Evolutionary conservation across 2,888 invertebrate species (phyloP).

Genomic region (Lochmaea crataegi): DNA sequence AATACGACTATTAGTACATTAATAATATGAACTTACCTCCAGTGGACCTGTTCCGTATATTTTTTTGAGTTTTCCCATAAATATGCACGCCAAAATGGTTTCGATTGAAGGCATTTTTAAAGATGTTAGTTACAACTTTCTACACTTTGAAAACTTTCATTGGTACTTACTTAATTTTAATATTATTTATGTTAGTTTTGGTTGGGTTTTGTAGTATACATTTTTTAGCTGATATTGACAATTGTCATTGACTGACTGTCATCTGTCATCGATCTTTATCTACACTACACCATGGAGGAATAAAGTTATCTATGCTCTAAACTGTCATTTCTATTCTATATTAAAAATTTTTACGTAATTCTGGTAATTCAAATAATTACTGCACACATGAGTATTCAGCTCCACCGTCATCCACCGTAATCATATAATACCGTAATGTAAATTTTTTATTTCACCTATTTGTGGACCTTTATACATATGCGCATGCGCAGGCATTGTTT

Average conservation of each 20-base stretch:
- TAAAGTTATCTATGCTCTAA: no score
- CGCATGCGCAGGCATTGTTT: no score
- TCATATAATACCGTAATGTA: no score
- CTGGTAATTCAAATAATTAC: no score
- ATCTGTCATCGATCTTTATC: neutral
- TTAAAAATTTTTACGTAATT: no score
- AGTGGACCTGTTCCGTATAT: constrained; percentile 74
- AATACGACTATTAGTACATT: neutral
- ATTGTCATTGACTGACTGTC: neutral
- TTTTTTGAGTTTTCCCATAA: constrained; percentile 78
- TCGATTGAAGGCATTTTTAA: constrained; percentile 63
- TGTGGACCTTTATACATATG: no score
- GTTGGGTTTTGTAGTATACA: neutral
- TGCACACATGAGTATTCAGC: no score
- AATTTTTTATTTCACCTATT: no score
- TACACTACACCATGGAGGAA: no score
- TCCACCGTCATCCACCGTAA: no score
- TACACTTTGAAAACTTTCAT: constrained; percentile 16
- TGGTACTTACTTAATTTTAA: constrained; percentile 11
- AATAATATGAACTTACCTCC: constrained; percentile 57
- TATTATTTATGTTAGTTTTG: constrained; percentile 2
- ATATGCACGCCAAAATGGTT: constrained; percentile 73
- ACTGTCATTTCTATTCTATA: no score
- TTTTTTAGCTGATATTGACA: neutral
- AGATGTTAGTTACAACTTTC: constrained; percentile 1